Base-by-base conservation (phyloP, 1,140 invertebrate species). In the Dinoponera quadriceps region DNA sequence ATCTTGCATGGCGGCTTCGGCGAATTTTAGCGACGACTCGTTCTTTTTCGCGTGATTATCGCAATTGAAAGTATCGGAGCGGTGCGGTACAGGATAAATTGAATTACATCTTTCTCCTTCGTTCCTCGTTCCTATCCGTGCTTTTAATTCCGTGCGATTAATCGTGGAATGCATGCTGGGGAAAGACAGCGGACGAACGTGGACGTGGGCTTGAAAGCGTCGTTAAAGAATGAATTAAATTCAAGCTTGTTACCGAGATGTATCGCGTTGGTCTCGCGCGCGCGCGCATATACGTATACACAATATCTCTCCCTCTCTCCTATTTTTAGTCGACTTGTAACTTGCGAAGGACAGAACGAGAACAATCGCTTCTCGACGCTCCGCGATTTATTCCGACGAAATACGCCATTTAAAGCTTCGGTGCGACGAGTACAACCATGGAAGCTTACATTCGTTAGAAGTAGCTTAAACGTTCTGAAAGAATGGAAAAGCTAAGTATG, bases 171-270 rank as follows among this genome's bases (percentile, higher is more conserved):
- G 55, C 77, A 72, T 60, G n/a, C n/a, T n/a, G 65, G 18, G 49
- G 25, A 38, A 38, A 73, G 57, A 73, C n/a, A 38, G 55, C 14
- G 29, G 9, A 72, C 13, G 27, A 54, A 74, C 74, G 49, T 60
- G 25, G 16, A 63, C 25, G 69, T 2, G 25, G 5, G 18, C 55
- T 49, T 72, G 55, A 51, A 38, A 59, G 27, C 25, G 14, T 22
- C n/a, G 38, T n/a, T 59, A 73, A 82, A 59, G 44, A 82, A 73
- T 49, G 69, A 73, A 82, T 82, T 82, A 62, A 74, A 82, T 82
- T 82, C 27, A 74, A 74, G 48, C 55, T 63, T 48, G 48, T 59
- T 18, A 44, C 49, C 44, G 44, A n/a, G 48, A 27, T 20, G 27
- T 25, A 65, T 49, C 55, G 69, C 78, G 57, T 25, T 74, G 68